Conservation (phyloP, 2,113 vertebrate genomes). For the Pteropus alecto region DNA sequence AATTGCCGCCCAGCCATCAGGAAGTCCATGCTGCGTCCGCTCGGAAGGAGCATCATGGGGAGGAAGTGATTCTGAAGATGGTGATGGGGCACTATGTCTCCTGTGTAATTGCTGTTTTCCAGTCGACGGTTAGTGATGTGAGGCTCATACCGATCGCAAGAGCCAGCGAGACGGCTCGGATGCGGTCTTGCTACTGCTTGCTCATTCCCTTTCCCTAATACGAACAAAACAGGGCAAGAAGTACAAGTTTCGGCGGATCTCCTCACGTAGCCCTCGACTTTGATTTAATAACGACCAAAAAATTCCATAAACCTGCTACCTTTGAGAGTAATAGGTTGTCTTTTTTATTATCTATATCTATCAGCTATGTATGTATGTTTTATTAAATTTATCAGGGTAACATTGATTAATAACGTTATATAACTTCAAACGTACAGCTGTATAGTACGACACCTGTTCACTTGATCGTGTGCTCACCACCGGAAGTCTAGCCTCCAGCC, state of each 20-base stretch:
- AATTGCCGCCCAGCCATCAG: not conserved
- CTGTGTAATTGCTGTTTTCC: not conserved
- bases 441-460: not conserved
- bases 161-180: not conserved
- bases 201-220: not conserved
- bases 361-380: not conserved
- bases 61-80: not conserved
- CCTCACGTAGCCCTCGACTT: not conserved
- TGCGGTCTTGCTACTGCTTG: not conserved
- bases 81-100: not conserved
- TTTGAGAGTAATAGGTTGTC: not conserved
- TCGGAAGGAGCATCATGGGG: not conserved
- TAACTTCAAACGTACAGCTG: not conserved
- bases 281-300: constrained; percentile 2
- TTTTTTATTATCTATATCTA: not conserved
- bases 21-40: not conserved
- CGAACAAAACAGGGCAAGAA: not conserved
- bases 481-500: not conserved
- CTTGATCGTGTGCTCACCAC: not conserved
- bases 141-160: not conserved
- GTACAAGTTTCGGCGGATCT: not conserved
- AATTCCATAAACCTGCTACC: not conserved
- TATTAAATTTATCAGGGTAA: not conserved
- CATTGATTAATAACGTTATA: not conserved
- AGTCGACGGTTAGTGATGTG: not conserved